phyloP scores from a whole-genome alignment of 1,140 invertebrate species.

The Diuraphis noxia region DNA sequence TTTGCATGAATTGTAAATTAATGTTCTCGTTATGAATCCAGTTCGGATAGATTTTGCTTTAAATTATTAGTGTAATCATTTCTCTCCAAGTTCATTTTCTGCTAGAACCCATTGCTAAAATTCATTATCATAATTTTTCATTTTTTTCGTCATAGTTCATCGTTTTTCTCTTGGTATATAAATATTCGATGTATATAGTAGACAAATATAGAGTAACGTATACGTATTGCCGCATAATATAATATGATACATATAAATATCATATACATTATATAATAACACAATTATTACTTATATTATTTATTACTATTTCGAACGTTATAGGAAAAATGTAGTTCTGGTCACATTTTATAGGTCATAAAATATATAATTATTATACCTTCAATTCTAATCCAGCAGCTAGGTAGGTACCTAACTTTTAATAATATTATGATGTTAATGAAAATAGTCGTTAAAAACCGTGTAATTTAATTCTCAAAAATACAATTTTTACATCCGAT shows the following conservation, averaged over 20 bases:
- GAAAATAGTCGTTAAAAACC: not conserved
- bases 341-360: not conserved
- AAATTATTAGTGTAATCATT: not conserved
- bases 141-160: not conserved
- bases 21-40: not conserved
- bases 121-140: not conserved
- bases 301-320: not conserved
- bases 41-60: not conserved
- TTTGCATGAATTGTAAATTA: not conserved
- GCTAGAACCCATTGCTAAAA: not conserved
- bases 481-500: not conserved
- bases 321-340: not conserved
- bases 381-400: too few species aligned
- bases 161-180: not conserved
- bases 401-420: too few species aligned
- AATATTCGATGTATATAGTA: not conserved
- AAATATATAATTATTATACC: not conserved
- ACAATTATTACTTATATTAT: too few species aligned
- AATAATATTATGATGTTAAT: not conserved
- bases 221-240: not conserved
- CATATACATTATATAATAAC: too few species aligned
- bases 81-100: not conserved
- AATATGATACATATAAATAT: too few species aligned
- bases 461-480: not conserved
- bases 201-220: not conserved